Evolutionary conservation across 2,888 invertebrate genomes (phyloP).

Genomic region (Pristionchus exspectatus): DNA sequence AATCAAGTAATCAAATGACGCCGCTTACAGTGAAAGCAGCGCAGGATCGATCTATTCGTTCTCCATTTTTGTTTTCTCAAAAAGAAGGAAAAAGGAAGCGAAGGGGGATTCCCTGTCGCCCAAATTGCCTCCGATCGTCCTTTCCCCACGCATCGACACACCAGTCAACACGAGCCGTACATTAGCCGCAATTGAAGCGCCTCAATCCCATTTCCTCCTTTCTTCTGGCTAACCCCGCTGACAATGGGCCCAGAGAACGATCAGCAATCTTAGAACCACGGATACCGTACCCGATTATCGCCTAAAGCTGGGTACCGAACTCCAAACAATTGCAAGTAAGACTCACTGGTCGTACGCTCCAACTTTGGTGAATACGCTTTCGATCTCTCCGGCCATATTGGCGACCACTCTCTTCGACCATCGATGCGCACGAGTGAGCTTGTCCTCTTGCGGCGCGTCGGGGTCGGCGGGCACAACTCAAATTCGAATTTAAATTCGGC

Average conservation of each 20-base stretch:
- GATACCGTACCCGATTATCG: background rate
- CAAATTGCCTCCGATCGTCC: slow-evolving; percentile 1
- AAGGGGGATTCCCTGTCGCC: background rate
- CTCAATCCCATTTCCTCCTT: background rate
- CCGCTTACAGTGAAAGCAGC: background rate
- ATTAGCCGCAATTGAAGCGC: background rate
- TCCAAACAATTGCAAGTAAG: background rate
- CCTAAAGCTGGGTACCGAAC: no score
- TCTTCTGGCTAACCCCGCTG: background rate
- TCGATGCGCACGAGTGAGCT: slow-evolving; percentile 62
- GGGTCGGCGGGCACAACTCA: slow-evolving; percentile 46
- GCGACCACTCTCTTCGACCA: slow-evolving; percentile 76
- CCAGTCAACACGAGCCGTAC: background rate
- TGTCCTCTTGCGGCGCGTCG: slow-evolving; percentile 56
- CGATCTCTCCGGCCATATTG: slow-evolving; percentile 74
- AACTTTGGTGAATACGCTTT: slow-evolving; percentile 75
- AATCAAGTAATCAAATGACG: background rate
- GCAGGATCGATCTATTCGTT: background rate
- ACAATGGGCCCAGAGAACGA: background rate
- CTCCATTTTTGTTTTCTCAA: background rate
- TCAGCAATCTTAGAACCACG: background rate
- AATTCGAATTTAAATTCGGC: background rate
- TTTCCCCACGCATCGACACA: background rate
- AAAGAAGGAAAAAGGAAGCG: background rate
- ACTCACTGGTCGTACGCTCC: slow-evolving; percentile 74